phyloP scores from a whole-genome alignment of 30 jellyfish, hydroid and myxozoan species.

The Aurelia coerulea region DNA sequence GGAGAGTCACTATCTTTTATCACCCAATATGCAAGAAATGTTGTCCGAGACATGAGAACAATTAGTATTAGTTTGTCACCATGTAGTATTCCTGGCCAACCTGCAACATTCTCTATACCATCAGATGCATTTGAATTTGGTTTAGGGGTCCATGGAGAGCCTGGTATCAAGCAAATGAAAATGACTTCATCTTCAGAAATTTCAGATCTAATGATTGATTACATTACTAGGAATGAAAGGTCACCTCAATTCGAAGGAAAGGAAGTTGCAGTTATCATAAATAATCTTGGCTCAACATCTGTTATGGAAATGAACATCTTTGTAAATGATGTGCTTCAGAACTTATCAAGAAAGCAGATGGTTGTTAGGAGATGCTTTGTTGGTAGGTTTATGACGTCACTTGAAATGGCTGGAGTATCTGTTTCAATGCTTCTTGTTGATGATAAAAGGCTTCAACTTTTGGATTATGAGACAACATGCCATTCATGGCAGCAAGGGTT shows the following conservation, averaged over 20 bases:
- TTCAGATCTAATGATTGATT: conserved; percentile 79
- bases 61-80: conserved; percentile 96
- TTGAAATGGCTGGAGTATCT: conserved; percentile 98
- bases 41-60: conserved; percentile 75
- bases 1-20: conserved; percentile 85
- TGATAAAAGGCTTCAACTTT: conserved; percentile 36
- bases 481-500: not conserved
- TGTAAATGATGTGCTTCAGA: conserved; percentile 63
- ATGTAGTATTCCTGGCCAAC: conserved; percentile 98
- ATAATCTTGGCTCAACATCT: conserved; percentile 91
- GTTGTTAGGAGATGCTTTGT: conserved; percentile 67
- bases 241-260: conserved; percentile 60
- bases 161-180: conserved; percentile 84
- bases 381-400: conserved; percentile 91
- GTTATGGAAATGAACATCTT: conserved; percentile 81
- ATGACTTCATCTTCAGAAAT: conserved; percentile 68
- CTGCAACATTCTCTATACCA: conserved; percentile 81
- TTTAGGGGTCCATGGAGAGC: conserved; percentile 97
- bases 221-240: conserved; percentile 56
- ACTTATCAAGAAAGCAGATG: not conserved
- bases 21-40: conserved; percentile 5
- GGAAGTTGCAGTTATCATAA: conserved; percentile 68
- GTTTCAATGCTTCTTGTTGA: conserved; percentile 53
- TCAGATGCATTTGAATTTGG: conserved; percentile 95
- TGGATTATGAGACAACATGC: conserved; percentile 45